These are phyloP conservation scores for Agapetus fuscipes DNA, from an alignment of 2,888 invertebrate species.

Conservation along the genomic window DNA sequence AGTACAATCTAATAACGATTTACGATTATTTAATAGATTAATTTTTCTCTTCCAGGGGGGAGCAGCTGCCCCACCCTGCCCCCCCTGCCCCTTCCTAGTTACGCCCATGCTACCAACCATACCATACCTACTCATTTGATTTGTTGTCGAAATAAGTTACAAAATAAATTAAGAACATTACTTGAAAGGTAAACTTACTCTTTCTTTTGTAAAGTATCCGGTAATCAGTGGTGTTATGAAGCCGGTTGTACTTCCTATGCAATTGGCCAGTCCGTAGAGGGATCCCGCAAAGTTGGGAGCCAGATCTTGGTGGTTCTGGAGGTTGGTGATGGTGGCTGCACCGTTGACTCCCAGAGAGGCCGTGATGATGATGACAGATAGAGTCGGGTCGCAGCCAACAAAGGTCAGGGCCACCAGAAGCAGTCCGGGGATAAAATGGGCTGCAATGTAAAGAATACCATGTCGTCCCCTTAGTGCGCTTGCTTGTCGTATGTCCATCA, in stretches of 20 bases:
- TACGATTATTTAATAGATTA: too few species aligned
- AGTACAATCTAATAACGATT: too few species aligned
- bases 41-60: too few species aligned
- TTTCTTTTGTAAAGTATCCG: constrained; percentile 47
- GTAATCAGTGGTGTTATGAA: constrained; percentile 62
- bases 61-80: too few species aligned
- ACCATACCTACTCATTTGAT: too few species aligned
- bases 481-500: constrained; percentile 30
- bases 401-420: constrained; percentile 46
- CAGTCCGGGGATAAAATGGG: constrained; percentile 45
- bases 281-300: constrained; percentile 66
- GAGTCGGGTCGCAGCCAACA: constrained; percentile 51
- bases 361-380: constrained; percentile 56
- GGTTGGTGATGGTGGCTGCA: constrained; percentile 50
- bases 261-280: constrained; percentile 64
- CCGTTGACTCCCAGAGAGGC: constrained; percentile 59
- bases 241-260: constrained; percentile 59
- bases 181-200: constrained; percentile 43
- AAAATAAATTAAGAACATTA: too few species aligned
- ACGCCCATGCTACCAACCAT: too few species aligned
- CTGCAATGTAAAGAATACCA: constrained; percentile 41
- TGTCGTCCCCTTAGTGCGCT: constrained; percentile 36
- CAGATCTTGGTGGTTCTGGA: constrained; percentile 59
- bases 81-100: too few species aligned
- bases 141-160: too few species aligned